Evolutionary conservation across 2,797 vertebrate genomes (phyloP), one percentile per base, ranked within the genome.

Genomic region (Muscicapa striata): DNA sequence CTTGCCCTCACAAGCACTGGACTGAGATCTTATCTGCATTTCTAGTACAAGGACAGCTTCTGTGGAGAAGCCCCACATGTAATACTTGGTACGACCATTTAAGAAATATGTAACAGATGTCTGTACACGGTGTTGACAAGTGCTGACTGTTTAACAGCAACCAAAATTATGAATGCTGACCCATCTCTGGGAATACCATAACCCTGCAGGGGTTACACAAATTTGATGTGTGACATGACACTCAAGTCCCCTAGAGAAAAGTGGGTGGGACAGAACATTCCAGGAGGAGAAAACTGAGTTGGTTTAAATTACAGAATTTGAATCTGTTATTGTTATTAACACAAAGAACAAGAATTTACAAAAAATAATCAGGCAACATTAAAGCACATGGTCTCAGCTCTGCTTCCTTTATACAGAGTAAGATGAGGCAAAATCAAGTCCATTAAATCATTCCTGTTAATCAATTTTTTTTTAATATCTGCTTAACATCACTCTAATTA

Each of bases 181-280:
- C 93, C 82, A 36, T 55, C 82, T 88, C 84, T 69, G 69, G 78
- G 84, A 94, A 93, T 82, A 69, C 52, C 82, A 66, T 21, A 92
- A 84, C 79, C 82, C 87, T 66, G 58, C 51, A 59, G 27, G 76
- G 52, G 76, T 66, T 79, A 57, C 34, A 40, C 59, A 66, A 29
- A 88, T 52, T 5, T 49, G n/a, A 91, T 52, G 59, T 43, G 87
- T 88, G 89, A 88, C 79, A 52, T 63, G 82, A 93, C 59, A 62
- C 23, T 89, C 27, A 30, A 59, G 69, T 34, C 45, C 69, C 59
- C 66, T 52, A 4, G 74, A 88, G 91, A 76, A 96, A 88, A 91
- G 51, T 51, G 77, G 67, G 83, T 76, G 70, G 82, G 80, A 48
- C 32, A 63, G 59, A 84, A 88, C 76, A 86, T 94, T 94, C 75